Percentiles rank a stretch among this genome's conserved stretches.
Evolutionary conservation across 2,113 vertebrate genomes (phyloP).

Genomic region (Phylloscopus whistleri): DNA sequence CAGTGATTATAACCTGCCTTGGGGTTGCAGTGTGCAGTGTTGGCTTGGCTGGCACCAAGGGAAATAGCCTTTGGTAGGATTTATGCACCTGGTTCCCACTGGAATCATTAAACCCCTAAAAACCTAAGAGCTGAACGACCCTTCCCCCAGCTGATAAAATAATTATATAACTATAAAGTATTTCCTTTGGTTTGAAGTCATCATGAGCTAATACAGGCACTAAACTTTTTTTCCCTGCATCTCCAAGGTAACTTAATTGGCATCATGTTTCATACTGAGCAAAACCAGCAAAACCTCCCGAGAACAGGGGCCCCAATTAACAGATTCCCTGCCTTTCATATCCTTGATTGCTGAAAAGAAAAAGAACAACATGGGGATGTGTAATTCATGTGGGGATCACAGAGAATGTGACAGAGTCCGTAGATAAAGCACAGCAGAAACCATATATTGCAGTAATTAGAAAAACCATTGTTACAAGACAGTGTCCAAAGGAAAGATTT

Average conservation of each 20-base stretch:
- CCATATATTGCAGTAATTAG: neutral
- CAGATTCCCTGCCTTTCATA: neutral
- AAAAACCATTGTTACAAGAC: neutral
- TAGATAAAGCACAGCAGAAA: neutral
- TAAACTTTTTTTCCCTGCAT: neutral
- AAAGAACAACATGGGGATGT: neutral
- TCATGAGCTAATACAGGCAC: neutral
- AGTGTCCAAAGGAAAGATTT: neutral
- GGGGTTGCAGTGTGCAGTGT: neutral
- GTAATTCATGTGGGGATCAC: neutral
- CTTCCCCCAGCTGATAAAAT: neutral
- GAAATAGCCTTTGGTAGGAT: neutral
- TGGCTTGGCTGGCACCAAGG: neutral
- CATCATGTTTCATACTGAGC: neutral
- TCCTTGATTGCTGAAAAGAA: neutral
- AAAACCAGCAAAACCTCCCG: neutral
- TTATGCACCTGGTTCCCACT: neutral
- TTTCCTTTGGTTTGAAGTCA: neutral
- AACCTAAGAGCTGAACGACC: neutral
- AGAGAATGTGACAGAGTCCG: neutral
- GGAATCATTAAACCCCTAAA: neutral
- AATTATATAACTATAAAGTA: neutral
- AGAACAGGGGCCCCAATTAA: slow-evolving; percentile 7
- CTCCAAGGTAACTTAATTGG: slow-evolving; percentile 1
- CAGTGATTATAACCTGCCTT: neutral